A percentile compares a stretch with the other conserved stretches of the same genome.
These are phyloP conservation scores for Dolomedes plantarius DNA, from an alignment of 2,888 invertebrate genomes.

Conservation along the genomic window DNA sequence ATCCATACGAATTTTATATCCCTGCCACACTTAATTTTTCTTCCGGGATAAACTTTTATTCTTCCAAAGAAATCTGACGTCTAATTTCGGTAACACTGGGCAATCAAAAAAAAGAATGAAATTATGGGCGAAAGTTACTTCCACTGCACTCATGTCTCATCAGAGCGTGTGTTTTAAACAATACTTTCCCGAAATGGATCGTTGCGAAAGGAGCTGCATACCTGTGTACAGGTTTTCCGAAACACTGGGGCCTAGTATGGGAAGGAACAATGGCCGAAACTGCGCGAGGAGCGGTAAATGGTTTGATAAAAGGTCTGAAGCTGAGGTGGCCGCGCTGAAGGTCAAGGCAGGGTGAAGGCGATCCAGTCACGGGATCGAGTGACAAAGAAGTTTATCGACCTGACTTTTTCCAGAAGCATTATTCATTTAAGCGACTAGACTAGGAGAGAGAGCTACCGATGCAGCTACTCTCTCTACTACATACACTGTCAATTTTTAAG, in stretches of 20 bases:
- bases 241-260: not conserved
- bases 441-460: not conserved
- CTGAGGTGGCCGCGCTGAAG: conserved; percentile 14
- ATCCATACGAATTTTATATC: no score
- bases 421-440: no score
- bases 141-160: no score
- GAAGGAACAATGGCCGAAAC: not conserved
- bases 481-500: no score
- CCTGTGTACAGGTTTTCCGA: not conserved
- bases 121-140: no score
- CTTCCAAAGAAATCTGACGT: no score
- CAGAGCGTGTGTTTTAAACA: not conserved
- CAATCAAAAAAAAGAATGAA: no score
- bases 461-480: no score
- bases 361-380: conserved; percentile 28
- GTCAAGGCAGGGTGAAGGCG: conserved; percentile 48
- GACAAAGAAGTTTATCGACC: conserved; percentile 49
- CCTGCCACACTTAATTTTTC: no score
- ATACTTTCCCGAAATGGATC: not conserved
- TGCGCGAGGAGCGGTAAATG: not conserved
- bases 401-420: not conserved
- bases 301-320: not conserved
- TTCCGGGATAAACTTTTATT: no score
- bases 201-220: not conserved
- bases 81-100: no score